These are phyloP conservation scores for Drosophila cognata DNA, from an alignment of 2,888 invertebrate genomes.

Conservation along the genomic window DNA sequence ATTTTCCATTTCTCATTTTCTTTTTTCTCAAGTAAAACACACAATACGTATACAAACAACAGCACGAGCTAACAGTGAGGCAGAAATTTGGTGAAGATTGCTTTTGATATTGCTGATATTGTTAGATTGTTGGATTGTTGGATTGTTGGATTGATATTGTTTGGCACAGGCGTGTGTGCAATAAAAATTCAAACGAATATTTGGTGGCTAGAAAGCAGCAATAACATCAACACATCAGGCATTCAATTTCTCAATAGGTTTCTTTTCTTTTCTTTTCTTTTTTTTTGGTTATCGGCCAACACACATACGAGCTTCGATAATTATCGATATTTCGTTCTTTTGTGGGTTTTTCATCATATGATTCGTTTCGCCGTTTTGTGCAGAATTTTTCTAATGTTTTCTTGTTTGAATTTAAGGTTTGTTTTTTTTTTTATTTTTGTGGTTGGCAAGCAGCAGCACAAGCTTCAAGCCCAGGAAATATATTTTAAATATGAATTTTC, in stretches of 20 bases:
- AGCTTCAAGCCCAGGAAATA: constrained; percentile 68
- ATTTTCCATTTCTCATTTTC: constrained; percentile 35
- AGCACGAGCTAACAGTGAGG: constrained; percentile 48
- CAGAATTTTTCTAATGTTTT: constrained; percentile 43
- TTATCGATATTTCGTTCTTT: constrained; percentile 45
- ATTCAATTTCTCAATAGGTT: constrained; percentile 18
- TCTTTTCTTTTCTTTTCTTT: constrained; percentile 4
- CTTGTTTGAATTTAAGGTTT: constrained; percentile 30
- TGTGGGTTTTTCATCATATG: constrained; percentile 49
- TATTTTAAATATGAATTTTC: constrained; percentile 26
- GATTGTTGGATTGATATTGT: constrained; percentile 25
- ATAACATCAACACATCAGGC: constrained; percentile 66
- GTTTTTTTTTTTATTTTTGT: constrained; percentile 45
- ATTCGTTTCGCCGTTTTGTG: constrained; percentile 67
- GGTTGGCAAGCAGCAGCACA: constrained; percentile 77
- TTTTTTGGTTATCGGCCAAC: constrained; percentile 50
- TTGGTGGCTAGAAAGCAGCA: constrained; percentile 49
- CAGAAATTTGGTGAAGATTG: constrained; percentile 32
- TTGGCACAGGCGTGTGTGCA: constrained; percentile 79
- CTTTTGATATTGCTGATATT: constrained; percentile 34
- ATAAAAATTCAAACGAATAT: constrained; percentile 37
- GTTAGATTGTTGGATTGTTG: constrained; percentile 34
- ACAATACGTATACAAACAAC: constrained; percentile 21
- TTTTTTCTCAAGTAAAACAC: constrained; percentile 4
- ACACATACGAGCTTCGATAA: constrained; percentile 58